A percentile compares a stretch with the other conserved stretches of the same genome.
Conservation (phyloP, 2,797 vertebrate species). For the Thalassophryne amazonica region DNA sequence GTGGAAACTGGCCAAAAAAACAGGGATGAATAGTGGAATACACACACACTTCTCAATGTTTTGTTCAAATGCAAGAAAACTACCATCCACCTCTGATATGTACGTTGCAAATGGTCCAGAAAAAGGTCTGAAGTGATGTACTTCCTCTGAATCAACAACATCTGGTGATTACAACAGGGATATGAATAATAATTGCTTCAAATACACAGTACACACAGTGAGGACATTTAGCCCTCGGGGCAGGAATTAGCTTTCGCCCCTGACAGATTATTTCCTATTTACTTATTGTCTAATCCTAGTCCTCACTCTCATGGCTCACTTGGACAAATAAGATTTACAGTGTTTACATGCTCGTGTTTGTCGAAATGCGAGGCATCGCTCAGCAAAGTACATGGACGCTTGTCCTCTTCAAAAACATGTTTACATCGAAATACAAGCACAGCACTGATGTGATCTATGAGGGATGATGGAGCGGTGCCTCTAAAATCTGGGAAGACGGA, state of each 20-base stretch:
- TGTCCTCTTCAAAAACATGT: conserved; percentile 9
- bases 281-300: conserved; percentile 35
- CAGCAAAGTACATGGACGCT: conserved; percentile 42
- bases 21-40: no score
- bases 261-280: conserved; percentile 42
- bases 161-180: conserved; percentile 47
- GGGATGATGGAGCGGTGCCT: conserved; percentile 18
- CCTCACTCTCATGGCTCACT: neutral
- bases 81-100: neutral
- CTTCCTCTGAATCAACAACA: conserved; percentile 37
- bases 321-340: conserved; percentile 29
- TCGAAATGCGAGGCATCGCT: conserved; percentile 31
- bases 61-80: neutral
- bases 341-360: conserved; percentile 35
- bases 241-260: conserved; percentile 14
- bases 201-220: conserved; percentile 30
- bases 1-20: no score
- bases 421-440: conserved; percentile 40
- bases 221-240: conserved; percentile 30
- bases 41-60: no score
- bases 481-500: conserved; percentile 9
- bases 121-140: conserved; percentile 27
- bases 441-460: conserved; percentile 15
- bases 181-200: conserved; percentile 39
- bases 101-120: conserved; percentile 20